Evolutionary conservation across 2,888 invertebrate genomes (phyloP).

Genomic region (Drosophila anceps): DNA sequence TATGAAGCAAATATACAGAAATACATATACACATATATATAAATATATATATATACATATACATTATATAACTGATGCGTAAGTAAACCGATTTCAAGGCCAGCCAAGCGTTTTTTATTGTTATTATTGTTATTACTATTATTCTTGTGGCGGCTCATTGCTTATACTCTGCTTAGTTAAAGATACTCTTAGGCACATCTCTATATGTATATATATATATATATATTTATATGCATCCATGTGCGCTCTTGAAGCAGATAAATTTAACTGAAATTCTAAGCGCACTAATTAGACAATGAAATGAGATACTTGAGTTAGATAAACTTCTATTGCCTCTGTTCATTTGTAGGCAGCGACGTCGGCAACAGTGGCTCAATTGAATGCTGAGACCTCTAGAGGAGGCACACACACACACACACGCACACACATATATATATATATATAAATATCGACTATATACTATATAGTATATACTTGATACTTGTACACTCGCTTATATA

Average conservation of each 20-base stretch:
- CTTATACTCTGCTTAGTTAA: background rate
- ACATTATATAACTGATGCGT: background rate
- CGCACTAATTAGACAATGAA: slow-evolving; percentile 14
- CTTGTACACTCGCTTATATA: background rate
- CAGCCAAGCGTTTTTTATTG: slow-evolving; percentile 8
- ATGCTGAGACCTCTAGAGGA: slow-evolving; percentile 29
- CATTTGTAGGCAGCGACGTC: slow-evolving; percentile 8
- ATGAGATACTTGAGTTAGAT: slow-evolving; percentile 17
- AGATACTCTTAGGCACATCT: background rate
- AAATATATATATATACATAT: background rate
- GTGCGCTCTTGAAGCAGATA: background rate
- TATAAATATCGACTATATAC: background rate
- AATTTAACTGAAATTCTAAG: slow-evolving; percentile 23
- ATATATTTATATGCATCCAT: background rate
- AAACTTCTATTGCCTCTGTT: slow-evolving; percentile 11
- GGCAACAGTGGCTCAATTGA: slow-evolving; percentile 41
- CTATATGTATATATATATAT: background rate
- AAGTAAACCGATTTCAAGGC: slow-evolving; percentile 18
- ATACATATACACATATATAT: background rate
- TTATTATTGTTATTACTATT: slow-evolving; percentile 5
- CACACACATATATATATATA: background rate
- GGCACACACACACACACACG: slow-evolving; percentile 1
- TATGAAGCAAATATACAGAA: background rate
- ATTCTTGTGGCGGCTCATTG: slow-evolving; percentile 1
- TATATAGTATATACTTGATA: slow-evolving; percentile 13